Evolutionary conservation across 2,113 vertebrate species (phyloP), one percentile per base, ranked within the genome.

Genomic region (Pimephales promelas): DNA sequence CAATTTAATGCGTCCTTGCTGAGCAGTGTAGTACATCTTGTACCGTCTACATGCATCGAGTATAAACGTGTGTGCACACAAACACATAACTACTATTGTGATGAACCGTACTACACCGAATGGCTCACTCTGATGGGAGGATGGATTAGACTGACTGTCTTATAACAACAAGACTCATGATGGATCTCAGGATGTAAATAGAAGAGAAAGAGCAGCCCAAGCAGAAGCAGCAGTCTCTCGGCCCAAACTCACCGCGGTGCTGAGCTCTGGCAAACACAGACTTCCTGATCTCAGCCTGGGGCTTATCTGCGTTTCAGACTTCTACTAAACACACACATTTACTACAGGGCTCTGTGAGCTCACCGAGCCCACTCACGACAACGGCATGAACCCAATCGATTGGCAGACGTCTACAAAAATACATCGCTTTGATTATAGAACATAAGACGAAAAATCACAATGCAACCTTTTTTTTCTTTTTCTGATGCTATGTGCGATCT

Each of bases 271-370:
- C 81, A 74, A 68, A 45, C 54, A 72, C 66, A 74, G 54, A 8
- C 70, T 82, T 43, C 54, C 70, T 61, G 70, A 83, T 62, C 54
- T 47, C 34, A 61, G 68, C 68, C 80, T 73, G 49, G 4, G 68
- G 80, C 66, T 72, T 59, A 45, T 72, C 7, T 45, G 34, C 22
- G 68, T 45, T 45, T 34, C 10, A 56, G 61, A 61, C 56, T 61
- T 78, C 8, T 18, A 61, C 34, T 61, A 45, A 59, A 61, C 28
- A 77, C 71, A 84, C 59, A 84, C n/a, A 7, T 5, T 16, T 57
- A 71, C 49, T 59, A 59, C 62, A 72, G 45, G 10, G 34, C 11
- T 57, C 54, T 24, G 34, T 40, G n/a, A 11, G 36, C 74, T 40
- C 40, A 40, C 36, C 2, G 40, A 61, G 34, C 75, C 76, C 56